A percentile compares a stretch with the other conserved stretches of the same genome.
These are phyloP conservation scores for Phoxinus dragarum DNA, from an alignment of 2,797 vertebrate genomes.

Conservation along the genomic window DNA sequence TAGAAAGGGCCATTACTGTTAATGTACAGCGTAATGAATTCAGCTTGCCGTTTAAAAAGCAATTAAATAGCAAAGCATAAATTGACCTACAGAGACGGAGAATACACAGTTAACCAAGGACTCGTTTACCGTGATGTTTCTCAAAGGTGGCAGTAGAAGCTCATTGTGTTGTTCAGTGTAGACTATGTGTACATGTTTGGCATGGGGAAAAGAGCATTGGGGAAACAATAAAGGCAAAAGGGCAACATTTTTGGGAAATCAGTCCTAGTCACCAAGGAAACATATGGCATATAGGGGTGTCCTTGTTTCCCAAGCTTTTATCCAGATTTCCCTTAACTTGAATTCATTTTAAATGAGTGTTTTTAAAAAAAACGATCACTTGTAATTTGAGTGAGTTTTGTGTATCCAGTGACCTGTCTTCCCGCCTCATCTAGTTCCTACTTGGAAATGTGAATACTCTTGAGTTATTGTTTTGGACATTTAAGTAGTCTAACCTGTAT, in stretches of 20 bases:
- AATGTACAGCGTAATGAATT: conserved; percentile 33
- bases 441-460: conserved; percentile 28
- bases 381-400: conserved; percentile 42
- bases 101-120: background rate
- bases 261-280: conserved; percentile 24
- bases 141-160: conserved; percentile 24
- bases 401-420: conserved; percentile 40
- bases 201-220: background rate
- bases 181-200: conserved; percentile 13
- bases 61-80: background rate
- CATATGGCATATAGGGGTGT: background rate
- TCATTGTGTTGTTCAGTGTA: conserved; percentile 2
- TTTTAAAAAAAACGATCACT: conserved; percentile 41
- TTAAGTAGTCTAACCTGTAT: conserved; percentile 34
- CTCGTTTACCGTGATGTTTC: conserved; percentile 19
- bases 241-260: conserved; percentile 34
- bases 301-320: conserved; percentile 17
- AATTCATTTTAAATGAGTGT: conserved; percentile 50
- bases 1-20: conserved; percentile 18
- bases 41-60: conserved; percentile 2
- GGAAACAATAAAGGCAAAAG: conserved; percentile 15
- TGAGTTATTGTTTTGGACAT: conserved; percentile 39
- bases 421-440: conserved; percentile 12
- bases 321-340: conserved; percentile 25
- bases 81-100: background rate